Conservation (phyloP, 2,797 vertebrate genomes). For the Chrosomus eos region DNA sequence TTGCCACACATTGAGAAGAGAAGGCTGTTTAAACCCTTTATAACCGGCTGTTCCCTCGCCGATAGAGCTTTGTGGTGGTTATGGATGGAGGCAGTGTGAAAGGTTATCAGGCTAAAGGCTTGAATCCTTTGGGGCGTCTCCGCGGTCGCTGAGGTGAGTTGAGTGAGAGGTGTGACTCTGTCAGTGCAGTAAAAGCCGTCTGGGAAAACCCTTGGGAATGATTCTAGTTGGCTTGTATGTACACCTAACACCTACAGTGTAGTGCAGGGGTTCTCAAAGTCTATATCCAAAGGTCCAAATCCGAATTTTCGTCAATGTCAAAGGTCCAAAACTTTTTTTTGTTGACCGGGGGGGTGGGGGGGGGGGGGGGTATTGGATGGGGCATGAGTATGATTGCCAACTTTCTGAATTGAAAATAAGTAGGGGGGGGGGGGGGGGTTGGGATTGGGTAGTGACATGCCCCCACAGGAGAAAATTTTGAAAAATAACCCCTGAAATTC, state of each 20-base stretch:
- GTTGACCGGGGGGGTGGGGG: too few species aligned
- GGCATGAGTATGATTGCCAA: too few species aligned
- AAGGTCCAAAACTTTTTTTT: too few species aligned
- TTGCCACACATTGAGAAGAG: slow-evolving; percentile 37
- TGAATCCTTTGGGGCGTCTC: slow-evolving; percentile 28
- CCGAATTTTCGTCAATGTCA: too few species aligned
- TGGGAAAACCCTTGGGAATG: slow-evolving; percentile 21
- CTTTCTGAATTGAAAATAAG: too few species aligned
- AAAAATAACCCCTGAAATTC: too few species aligned
- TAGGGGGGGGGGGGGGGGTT: too few species aligned
- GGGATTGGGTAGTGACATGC: too few species aligned
- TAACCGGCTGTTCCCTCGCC: slow-evolving; percentile 11
- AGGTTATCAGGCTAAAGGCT: slow-evolving; percentile 49
- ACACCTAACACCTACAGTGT: slow-evolving; percentile 18
- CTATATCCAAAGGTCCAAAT: too few species aligned
- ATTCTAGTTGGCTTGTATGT: slow-evolving; percentile 27
- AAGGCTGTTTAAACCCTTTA: slow-evolving; percentile 43
- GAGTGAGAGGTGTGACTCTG: slow-evolving; percentile 37
- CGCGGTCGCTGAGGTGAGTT: not conserved
- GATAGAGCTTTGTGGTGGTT: slow-evolving; percentile 37
- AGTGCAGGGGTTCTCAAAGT: too few species aligned
- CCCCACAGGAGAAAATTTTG: too few species aligned
- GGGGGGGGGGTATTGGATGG: too few species aligned
- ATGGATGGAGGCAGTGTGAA: slow-evolving; percentile 18
- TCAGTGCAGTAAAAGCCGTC: slow-evolving; percentile 9